Evolutionary conservation across 2,113 vertebrate genomes (phyloP).

Genomic region (Garra rufa): DNA sequence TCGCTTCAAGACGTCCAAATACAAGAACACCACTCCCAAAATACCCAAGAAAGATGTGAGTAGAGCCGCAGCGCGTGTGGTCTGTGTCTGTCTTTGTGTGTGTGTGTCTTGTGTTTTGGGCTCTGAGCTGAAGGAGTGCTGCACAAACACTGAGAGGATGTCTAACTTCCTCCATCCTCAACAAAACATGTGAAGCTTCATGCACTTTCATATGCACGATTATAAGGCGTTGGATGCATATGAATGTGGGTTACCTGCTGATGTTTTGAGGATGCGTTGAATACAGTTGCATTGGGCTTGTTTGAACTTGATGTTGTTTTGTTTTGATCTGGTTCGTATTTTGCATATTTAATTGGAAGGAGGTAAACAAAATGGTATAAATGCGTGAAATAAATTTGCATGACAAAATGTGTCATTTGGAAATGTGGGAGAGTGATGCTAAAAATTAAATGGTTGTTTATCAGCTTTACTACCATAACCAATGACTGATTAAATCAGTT

Average conservation of each 20-base stretch:
- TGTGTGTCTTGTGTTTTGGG: not conserved
- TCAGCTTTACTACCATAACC: no score
- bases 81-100: no score
- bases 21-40: constrained; percentile 88
- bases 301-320: not conserved
- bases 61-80: constrained; percentile 35
- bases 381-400: not conserved
- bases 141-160: constrained; percentile 51
- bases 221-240: no score
- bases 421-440: not conserved
- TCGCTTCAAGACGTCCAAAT: constrained; percentile 91
- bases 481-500: no score
- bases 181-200: not conserved
- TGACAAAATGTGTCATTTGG: not conserved
- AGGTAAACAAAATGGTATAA: not conserved
- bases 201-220: not conserved
- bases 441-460: no score
- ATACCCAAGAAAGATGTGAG: constrained; percentile 86
- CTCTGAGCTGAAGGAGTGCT: constrained; percentile 54
- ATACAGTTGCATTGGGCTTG: not conserved
- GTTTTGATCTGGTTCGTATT: not conserved
- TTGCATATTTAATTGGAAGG: not conserved
- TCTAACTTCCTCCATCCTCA: constrained; percentile 70
- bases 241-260: not conserved
- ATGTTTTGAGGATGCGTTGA: not conserved